Percentiles rank a stretch among this genome's conserved stretches.
These are phyloP conservation scores for Circaetus gallicus DNA, from an alignment of 2,113 vertebrate species.

Conservation along the genomic window DNA sequence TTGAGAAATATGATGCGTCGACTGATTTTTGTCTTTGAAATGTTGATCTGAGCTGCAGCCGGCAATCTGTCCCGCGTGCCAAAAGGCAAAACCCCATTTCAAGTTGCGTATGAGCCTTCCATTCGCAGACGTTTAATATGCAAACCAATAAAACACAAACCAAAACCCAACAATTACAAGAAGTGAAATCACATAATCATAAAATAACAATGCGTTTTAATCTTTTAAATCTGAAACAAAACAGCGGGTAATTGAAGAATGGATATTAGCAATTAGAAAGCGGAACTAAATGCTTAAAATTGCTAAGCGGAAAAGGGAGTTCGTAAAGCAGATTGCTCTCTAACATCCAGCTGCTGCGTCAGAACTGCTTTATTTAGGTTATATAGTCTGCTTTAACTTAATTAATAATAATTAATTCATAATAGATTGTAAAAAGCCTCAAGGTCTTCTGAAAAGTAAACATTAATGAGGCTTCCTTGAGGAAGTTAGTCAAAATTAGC, in stretches of 20 bases:
- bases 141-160: not conserved
- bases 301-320: not conserved
- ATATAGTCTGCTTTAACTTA: not conserved
- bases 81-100: not conserved
- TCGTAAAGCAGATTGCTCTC: not conserved
- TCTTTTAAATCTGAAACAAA: constrained; percentile 11
- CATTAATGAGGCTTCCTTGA: not conserved
- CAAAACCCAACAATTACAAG: not conserved
- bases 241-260: constrained; percentile 17
- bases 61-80: fast-evolving
- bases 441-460: not conserved
- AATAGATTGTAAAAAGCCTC: not conserved
- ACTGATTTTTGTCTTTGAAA: not conserved
- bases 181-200: not conserved
- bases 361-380: not conserved
- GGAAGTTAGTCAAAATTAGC: not conserved
- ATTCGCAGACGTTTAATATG: not conserved
- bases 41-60: not conserved
- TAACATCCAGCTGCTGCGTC: constrained; percentile 7
- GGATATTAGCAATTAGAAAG: constrained; percentile 37
- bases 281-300: constrained; percentile 20
- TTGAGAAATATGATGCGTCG: not conserved
- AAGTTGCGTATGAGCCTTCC: fast-evolving
- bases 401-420: constrained; percentile 41
- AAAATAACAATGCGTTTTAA: not conserved